Evolutionary conservation across 1,140 invertebrate species (phyloP), one percentile per base, ranked within the genome.

Genomic region (Drosophila subobscura): DNA sequence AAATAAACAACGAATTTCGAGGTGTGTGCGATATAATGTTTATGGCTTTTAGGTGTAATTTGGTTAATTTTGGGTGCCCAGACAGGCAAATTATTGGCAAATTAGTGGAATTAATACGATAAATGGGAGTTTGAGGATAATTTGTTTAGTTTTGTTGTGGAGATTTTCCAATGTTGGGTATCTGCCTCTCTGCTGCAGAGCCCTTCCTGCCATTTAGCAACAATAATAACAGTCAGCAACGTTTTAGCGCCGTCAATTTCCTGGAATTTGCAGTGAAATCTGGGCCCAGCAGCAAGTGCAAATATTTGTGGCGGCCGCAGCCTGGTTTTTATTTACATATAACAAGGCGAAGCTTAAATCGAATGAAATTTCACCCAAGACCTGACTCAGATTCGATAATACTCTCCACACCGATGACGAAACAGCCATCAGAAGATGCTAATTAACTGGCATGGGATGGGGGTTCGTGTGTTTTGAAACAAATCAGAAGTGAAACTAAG

Each of bases 401-500:
- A 27, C 33, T 20, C 14, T 16, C 5, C 1, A 25, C 45, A 40
- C 14, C 49, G 47, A 74, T 74, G 60, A 66, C 33, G 71, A 74
- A 74, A 66, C 52, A 37, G 25, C 3, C n/a, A 20, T 16, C 61
- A 74, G 47, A 72, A 72, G 72, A 85, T 84, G 80, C 52, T 80
- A 86, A 84, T 85, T 74, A 81, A 74, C 53, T 5, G 29, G 27
- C 2, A 29, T 29, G 27, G 27, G 27, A 5, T 27, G 27, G 27
- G 27, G 8, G 0, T 10, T 33, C 29, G 29, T 33, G 7, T 25
- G 50, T 37, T 16, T 40, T 49, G 46, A 61, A 53, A 61, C 50
- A 61, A 61, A 56, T 53, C 40, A 2, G 22, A 41, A 79, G 81
- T 85, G 81, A 85, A 85, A 85, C 73, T 86, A 54, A 86, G 60